A percentile compares a stretch with the other conserved stretches of the same genome.
phyloP scores from a whole-genome alignment of 2,113 vertebrate species.

The Gallinago jamesoni region DNA sequence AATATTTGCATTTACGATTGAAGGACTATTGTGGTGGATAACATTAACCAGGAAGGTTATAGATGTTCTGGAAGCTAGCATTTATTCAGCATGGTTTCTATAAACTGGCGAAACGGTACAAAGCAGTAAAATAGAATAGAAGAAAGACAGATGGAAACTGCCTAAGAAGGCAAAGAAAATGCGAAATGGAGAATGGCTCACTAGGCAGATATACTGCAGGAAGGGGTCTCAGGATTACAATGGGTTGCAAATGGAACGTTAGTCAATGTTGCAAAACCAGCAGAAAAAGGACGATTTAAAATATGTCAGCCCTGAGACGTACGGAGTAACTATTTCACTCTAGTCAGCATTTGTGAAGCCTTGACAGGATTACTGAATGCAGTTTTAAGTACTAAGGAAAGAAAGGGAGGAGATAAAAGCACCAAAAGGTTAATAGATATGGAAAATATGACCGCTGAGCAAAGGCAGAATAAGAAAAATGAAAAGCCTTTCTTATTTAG shows the following conservation, averaged over 20 bases:
- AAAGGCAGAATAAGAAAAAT: background rate
- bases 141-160: background rate
- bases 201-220: background rate
- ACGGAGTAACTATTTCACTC: background rate
- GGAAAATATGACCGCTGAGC: background rate
- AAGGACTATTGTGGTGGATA: background rate
- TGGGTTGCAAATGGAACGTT: background rate
- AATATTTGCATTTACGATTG: background rate
- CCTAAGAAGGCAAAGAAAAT: background rate
- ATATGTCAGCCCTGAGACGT: background rate
- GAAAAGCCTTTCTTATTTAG: background rate
- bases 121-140: background rate
- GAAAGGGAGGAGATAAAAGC: background rate
- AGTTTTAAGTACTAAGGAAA: background rate
- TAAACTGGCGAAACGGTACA: background rate
- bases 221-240: background rate
- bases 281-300: slow-evolving; percentile 7
- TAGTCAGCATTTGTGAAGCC: background rate
- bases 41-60: background rate
- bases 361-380: background rate
- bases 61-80: background rate
- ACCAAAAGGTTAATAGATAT: background rate
- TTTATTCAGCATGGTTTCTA: background rate
- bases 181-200: background rate
- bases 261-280: slow-evolving; percentile 4